Evolutionary conservation across 1,140 invertebrate species (phyloP), one percentile per base, ranked within the genome.

Genomic region (Hyposmocoma kahamanoa): DNA sequence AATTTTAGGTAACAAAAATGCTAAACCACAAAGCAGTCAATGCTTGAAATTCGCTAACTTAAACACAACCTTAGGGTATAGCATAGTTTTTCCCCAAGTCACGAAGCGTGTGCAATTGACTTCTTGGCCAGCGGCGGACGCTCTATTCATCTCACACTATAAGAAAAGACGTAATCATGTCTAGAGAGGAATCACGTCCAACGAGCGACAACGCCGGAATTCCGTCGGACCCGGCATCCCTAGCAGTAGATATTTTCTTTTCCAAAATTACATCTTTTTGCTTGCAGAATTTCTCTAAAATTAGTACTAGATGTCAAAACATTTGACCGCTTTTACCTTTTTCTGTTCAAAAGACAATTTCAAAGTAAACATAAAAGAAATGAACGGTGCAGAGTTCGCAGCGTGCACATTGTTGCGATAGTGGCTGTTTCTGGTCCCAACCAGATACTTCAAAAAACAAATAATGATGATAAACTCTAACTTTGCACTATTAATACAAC

Each of bases 131-230:
- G 42, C 42, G 38, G 19, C 42, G 46, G 55, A 22, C 36, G 49
- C 30, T 57, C 67, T 49, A 75, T 78, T 78, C 69, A 73, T 71
- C 50, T 58, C 57, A 67, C 69, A 73, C 73, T 72, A 66, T 74
- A 73, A 77, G 69, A 77, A 78, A 75, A 73, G 74, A 64, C 67
- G 72, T 72, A 78, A 78, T 73, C 67, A 72, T 67, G 62, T 62
- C 70, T 67, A 50, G 61, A 61, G 58, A 67, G 62, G 63, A 80
- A 75, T 78, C 77, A 81, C 72, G 74, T 75, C 59, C 72, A 66
- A 68, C 65, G 67, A 68, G 56, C 62, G 59, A 70, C 71, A 72
- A 64, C 65, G 66, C 73, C 76, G 76, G 74, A 81, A 78, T 81
- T 81, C 77, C 77, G 72, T 60, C 54, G 52, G 62, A 60, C 57